Conservation (phyloP, 2,888 invertebrate species). For the Smittia aterrima region DNA sequence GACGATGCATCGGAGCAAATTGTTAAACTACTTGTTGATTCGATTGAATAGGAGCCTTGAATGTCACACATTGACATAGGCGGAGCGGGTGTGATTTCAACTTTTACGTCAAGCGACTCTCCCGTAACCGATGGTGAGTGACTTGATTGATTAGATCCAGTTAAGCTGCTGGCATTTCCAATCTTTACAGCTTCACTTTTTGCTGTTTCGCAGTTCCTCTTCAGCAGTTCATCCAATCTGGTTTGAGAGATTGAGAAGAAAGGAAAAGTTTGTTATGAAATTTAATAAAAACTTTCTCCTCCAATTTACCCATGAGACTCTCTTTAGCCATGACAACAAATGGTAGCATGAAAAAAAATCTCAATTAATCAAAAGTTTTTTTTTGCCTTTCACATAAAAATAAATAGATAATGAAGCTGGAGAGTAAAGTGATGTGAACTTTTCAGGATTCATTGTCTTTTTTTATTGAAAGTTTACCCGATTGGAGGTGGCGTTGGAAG, state of each 20-base stretch:
- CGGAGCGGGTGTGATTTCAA: conserved; percentile 53
- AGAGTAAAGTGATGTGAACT: conserved; percentile 2
- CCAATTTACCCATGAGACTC: conserved; percentile 66
- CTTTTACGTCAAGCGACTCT: conserved; percentile 53
- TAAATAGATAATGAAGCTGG: conserved; percentile 13
- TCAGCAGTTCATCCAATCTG: conserved; percentile 64
- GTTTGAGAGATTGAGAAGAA: conserved; percentile 22
- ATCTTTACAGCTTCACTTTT: conserved; percentile 49
- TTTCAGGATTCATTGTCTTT: conserved; percentile 16
- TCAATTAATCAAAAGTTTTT: conserved; percentile 20
- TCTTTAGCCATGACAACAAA: conserved; percentile 50
- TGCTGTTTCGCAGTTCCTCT: conserved; percentile 54
- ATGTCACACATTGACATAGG: conserved; percentile 45
- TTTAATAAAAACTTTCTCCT: background rate
- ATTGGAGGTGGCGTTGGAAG: conserved; percentile 75
- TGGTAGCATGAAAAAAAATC: conserved; percentile 26
- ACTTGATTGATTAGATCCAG: conserved; percentile 50
- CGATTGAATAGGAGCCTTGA: conserved; percentile 52
- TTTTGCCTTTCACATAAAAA: conserved; percentile 45
- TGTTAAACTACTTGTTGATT: conserved; percentile 51
- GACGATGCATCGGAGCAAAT: conserved; percentile 44
- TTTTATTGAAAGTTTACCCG: conserved; percentile 58
- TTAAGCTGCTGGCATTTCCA: conserved; percentile 29
- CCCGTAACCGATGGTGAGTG: conserved; percentile 53
- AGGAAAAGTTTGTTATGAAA: conserved; percentile 13